Conservation (phyloP, 2,888 invertebrate species). For the Ferdinandea cuprea region DNA sequence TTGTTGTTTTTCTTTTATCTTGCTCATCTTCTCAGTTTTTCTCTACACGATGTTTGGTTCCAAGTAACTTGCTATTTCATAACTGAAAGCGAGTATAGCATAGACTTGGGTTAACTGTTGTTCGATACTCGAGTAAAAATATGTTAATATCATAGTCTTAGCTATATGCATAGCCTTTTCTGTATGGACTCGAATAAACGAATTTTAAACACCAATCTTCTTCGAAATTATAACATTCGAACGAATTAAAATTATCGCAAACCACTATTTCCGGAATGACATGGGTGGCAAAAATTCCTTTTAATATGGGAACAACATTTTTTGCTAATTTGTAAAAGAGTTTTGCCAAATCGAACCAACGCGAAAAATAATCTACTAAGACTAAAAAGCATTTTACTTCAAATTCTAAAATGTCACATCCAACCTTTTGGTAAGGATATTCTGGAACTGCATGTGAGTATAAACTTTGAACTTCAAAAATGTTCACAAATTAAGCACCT, state of each 20-base stretch:
- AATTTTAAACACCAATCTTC: constrained; percentile 8
- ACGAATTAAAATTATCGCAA: too few relatives aligned
- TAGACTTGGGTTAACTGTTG: constrained; percentile 9
- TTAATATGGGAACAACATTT: too few relatives aligned
- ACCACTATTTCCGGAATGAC: too few relatives aligned
- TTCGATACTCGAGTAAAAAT: constrained; percentile 26
- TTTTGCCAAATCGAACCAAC: too few relatives aligned
- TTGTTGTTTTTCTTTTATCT: constrained; percentile 26
- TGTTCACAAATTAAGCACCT: constrained; percentile 26
- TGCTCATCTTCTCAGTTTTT: constrained; percentile 1
- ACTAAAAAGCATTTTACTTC: constrained; percentile 35
- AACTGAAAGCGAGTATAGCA: constrained; percentile 22
- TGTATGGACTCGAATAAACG: constrained; percentile 15
- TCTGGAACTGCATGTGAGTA: constrained; percentile 26
- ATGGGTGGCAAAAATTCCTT: too few relatives aligned
- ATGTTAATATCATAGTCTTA: constrained; percentile 20
- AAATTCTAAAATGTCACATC: constrained; percentile 44
- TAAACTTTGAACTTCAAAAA: constrained; percentile 9
- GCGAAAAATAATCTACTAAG: too few relatives aligned
- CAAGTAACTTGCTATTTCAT: constrained; percentile 15
- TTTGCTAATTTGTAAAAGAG: too few relatives aligned
- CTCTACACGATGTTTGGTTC: constrained; percentile 7
- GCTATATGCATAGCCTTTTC: constrained; percentile 10
- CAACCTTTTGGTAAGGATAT: constrained; percentile 40
- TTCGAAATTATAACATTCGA: constrained; percentile 9